A percentile compares a stretch with the other conserved stretches of the same genome.
phyloP scores from a whole-genome alignment of 2,113 vertebrate species.

The Callaeas wilsoni region DNA sequence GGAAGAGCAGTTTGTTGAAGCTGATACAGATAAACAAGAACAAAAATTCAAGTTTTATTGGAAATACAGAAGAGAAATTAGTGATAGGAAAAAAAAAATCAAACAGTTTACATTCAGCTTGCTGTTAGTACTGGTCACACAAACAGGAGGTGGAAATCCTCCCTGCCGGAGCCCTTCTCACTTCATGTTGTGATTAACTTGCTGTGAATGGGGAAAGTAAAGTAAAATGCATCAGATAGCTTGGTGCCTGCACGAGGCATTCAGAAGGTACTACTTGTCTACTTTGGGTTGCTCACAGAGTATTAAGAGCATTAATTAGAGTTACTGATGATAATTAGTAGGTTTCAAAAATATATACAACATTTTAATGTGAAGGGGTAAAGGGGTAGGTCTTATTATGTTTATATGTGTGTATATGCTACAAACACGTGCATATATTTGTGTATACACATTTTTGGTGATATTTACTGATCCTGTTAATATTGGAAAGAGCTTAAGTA shows the following conservation, averaged over 20 bases:
- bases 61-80: neutral
- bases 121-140: neutral
- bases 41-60: slow-evolving; percentile 41
- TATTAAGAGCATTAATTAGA: neutral
- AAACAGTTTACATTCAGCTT: neutral
- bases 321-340: neutral
- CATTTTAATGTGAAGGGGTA: neutral
- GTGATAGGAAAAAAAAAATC: neutral
- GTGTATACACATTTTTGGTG: neutral
- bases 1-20: neutral
- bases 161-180: neutral
- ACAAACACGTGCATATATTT: neutral
- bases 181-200: neutral
- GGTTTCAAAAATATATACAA: neutral
- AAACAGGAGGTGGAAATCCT: neutral
- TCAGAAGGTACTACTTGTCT: neutral
- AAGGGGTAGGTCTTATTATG: neutral
- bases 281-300: neutral
- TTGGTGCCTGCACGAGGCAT: neutral
- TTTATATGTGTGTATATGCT: neutral
- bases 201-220: neutral
- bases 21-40: neutral
- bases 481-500: neutral
- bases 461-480: neutral
- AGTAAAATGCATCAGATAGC: neutral